These are phyloP conservation scores for Gavia stellata DNA, from an alignment of 2,113 vertebrate genomes.

Conservation along the genomic window DNA sequence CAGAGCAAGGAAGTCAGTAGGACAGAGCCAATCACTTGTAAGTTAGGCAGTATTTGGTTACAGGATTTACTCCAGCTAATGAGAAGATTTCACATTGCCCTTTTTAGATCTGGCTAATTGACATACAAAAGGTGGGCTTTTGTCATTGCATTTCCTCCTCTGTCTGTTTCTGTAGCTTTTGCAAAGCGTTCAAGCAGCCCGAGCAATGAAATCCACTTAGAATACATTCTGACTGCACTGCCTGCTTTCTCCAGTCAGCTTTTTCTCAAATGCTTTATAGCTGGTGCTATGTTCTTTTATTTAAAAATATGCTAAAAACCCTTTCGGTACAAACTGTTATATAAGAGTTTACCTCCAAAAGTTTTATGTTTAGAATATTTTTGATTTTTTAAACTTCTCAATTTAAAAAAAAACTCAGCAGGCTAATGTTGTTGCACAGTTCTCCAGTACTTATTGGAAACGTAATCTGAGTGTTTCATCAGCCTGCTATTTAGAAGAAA, in stretches of 20 bases:
- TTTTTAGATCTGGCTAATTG: not conserved
- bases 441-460: not conserved
- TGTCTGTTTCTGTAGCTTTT: not conserved
- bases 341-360: not conserved
- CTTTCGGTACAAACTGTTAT: not conserved
- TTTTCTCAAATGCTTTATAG: not conserved
- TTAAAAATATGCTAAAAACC: not conserved
- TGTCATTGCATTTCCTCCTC: not conserved
- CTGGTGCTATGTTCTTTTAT: not conserved
- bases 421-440: not conserved
- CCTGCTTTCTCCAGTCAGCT: not conserved
- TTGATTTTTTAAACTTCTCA: not conserved
- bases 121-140: not conserved
- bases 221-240: not conserved
- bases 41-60: not conserved
- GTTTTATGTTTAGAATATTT: not conserved
- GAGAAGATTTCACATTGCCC: not conserved
- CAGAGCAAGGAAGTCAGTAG: not conserved
- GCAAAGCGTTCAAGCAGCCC: not conserved
- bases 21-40: not conserved
- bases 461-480: not conserved
- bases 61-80: not conserved
- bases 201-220: not conserved
- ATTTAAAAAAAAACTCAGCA: not conserved
- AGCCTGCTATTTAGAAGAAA: not conserved